Conservation (phyloP, 2,113 vertebrate genomes). For the Epinephelus fuscoguttatus region DNA sequence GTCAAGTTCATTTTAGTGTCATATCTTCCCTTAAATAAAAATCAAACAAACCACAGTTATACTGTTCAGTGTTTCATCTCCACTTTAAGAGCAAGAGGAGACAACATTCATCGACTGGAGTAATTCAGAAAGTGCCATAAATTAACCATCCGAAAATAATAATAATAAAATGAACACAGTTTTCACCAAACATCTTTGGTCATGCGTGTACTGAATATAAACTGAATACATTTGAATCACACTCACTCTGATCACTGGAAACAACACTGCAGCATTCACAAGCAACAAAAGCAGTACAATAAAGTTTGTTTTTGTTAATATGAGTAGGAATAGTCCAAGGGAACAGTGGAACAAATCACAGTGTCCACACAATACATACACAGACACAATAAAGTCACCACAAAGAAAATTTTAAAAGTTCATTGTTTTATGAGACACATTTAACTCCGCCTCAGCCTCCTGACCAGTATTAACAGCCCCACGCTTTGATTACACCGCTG, state of each 20-base stretch:
- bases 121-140: background rate
- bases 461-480: constrained; percentile 13
- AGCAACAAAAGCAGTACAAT: background rate
- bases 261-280: constrained; percentile 9
- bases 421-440: constrained; percentile 14
- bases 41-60: no score
- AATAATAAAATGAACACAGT: background rate
- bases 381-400: constrained; percentile 11
- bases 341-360: background rate
- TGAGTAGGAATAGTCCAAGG: background rate
- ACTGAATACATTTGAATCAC: no score
- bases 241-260: constrained; percentile 1
- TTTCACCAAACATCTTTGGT: constrained; percentile 16
- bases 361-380: background rate
- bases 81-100: background rate
- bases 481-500: constrained; percentile 1
- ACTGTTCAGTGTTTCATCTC: no score
- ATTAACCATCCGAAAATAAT: background rate
- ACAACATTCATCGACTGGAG: background rate
- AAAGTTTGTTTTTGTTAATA: background rate
- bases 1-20: no score
- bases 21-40: no score
- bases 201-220: constrained; percentile 1
- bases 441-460: constrained; percentile 1
- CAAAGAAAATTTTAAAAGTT: background rate